Conservation (phyloP, 2,797 vertebrate genomes). For the Alfaro cultratus region DNA sequence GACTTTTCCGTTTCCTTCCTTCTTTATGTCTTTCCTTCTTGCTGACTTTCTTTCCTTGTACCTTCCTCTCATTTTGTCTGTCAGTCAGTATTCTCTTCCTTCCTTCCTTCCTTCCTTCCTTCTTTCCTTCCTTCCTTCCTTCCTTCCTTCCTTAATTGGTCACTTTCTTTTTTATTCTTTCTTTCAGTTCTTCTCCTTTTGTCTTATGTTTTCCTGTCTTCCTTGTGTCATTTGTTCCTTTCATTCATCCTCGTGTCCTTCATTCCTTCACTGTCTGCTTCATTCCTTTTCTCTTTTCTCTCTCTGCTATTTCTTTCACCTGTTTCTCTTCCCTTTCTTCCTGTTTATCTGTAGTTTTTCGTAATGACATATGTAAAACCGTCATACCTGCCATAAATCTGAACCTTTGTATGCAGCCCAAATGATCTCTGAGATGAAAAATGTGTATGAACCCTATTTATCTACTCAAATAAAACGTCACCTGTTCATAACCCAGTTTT, state of each 20-base stretch:
- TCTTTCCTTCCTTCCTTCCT: neutral
- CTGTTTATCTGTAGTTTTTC: neutral
- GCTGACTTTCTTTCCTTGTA: neutral
- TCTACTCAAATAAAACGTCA: neutral
- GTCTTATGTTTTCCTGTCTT: neutral
- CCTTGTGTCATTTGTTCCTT: neutral
- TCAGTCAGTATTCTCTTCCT: no score
- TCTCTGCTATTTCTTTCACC: neutral
- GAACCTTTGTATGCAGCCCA: neutral
- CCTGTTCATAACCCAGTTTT: conserved; percentile 12
- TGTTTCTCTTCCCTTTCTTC: neutral
- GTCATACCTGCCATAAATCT: neutral
- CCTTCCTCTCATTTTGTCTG: neutral
- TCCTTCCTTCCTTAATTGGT: neutral
- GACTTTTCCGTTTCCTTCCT: neutral
- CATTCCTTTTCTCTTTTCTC: neutral
- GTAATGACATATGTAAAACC: neutral
- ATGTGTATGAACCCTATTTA: neutral
- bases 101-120: neutral
- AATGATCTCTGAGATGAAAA: neutral
- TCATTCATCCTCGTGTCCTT: neutral
- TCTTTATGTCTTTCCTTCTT: neutral
- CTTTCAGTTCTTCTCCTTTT: neutral
- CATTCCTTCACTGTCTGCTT: neutral
- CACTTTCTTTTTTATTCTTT: neutral